Conservation (phyloP, 2,888 invertebrate genomes). For the Ptilodon capucinus region DNA sequence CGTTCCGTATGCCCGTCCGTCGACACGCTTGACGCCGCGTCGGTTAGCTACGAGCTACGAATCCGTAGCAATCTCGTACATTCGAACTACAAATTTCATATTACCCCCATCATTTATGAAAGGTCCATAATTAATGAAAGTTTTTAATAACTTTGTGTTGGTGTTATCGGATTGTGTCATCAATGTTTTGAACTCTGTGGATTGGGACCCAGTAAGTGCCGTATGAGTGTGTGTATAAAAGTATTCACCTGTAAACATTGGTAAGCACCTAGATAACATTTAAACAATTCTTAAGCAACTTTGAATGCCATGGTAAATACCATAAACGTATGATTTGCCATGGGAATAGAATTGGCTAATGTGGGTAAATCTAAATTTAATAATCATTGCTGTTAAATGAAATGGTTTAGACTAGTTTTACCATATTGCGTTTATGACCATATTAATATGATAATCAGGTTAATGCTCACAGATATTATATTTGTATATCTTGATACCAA, state of each 20-base stretch:
- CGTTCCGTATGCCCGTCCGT: constrained; percentile 45
- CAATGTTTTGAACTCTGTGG: constrained; percentile 32
- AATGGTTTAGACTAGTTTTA: too few species aligned
- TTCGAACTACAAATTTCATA: background rate
- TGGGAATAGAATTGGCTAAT: too few species aligned
- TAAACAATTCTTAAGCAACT: too few species aligned
- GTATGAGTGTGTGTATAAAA: constrained; percentile 11
- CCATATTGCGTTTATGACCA: too few species aligned
- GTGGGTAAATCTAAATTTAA: too few species aligned
- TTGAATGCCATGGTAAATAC: too few species aligned
- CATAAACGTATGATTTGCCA: too few species aligned
- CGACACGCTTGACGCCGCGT: constrained; percentile 39
- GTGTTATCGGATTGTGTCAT: constrained; percentile 19
- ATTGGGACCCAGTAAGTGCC: constrained; percentile 28
- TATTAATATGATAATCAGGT: background rate
- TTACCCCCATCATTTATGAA: background rate
- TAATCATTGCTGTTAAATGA: too few species aligned
- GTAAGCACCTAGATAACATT: too few species aligned
- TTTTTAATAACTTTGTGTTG: constrained; percentile 1
- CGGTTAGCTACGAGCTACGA: constrained; percentile 51
- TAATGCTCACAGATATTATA: constrained; percentile 3
- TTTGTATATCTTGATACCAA: constrained; percentile 8
- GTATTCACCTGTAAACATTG: constrained; percentile 17
- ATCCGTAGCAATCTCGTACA: constrained; percentile 34
- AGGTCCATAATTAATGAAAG: background rate